Evolutionary conservation across 2,113 vertebrate species (phyloP).

Genomic region (Tachysurus vachellii): DNA sequence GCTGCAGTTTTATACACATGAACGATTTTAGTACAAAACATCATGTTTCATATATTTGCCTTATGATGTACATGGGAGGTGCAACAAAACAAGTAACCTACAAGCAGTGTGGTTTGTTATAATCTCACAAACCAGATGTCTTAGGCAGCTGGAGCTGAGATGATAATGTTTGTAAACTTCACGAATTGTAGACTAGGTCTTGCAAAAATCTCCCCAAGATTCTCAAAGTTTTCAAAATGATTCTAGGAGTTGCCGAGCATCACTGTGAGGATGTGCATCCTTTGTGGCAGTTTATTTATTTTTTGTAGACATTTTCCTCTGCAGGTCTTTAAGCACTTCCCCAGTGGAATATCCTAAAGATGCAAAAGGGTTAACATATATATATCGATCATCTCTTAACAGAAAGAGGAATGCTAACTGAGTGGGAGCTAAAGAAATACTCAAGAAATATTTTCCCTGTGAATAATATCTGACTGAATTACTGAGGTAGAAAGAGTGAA

Average conservation of each 20-base stretch:
- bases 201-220: neutral
- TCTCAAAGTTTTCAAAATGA: too few relatives aligned
- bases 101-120: neutral
- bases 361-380: neutral
- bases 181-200: neutral
- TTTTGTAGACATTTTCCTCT: neutral
- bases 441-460: constrained; percentile 46
- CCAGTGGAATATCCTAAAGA: neutral
- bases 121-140: neutral
- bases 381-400: constrained; percentile 6
- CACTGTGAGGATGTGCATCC: neutral
- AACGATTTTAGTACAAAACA: too few relatives aligned
- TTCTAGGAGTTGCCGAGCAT: too few relatives aligned
- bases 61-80: too few relatives aligned
- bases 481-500: constrained; percentile 22
- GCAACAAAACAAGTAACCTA: neutral
- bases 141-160: neutral
- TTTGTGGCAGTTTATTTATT: neutral
- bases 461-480: constrained; percentile 44
- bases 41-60: too few relatives aligned
- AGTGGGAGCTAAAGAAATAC: constrained; percentile 5
- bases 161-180: neutral
- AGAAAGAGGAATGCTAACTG: neutral
- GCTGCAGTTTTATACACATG: too few relatives aligned
- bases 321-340: neutral